phyloP scores from a whole-genome alignment of 2,888 invertebrate species.

The Conus canariensis region DNA sequence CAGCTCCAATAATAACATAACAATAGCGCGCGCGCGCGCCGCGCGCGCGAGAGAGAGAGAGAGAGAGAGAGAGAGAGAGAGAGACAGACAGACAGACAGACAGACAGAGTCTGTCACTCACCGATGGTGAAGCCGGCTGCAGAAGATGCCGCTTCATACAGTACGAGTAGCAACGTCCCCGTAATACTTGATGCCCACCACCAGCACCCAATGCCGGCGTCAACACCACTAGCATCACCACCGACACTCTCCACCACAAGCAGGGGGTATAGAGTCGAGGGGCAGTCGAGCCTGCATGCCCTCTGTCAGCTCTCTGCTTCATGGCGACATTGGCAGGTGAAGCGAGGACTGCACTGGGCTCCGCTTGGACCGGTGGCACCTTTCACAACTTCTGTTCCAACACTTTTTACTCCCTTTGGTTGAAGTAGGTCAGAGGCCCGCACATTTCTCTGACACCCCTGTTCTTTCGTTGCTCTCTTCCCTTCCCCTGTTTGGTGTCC shows the following conservation, averaged over 20 bases:
- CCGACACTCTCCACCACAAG: background rate
- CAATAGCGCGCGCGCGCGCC: too few relatives aligned
- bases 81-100: background rate
- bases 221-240: background rate
- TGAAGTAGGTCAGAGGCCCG: background rate
- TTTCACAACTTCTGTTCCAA: background rate
- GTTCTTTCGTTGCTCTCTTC: too few relatives aligned
- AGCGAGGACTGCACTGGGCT: background rate
- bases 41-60: slow-evolving; percentile 1
- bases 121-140: background rate
- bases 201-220: background rate
- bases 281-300: background rate
- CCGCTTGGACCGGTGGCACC: background rate
- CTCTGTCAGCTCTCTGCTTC: background rate
- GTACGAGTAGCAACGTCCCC: slow-evolving; percentile 49
- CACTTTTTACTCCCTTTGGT: background rate
- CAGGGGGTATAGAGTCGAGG: background rate
- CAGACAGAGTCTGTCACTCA: background rate
- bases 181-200: slow-evolving; percentile 42
- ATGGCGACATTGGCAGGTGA: slow-evolving; percentile 36
- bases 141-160: slow-evolving; percentile 38
- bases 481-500: background rate
- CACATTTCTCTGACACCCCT: too few relatives aligned
- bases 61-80: background rate
- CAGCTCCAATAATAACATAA: too few relatives aligned